Conservation (phyloP, 1,140 invertebrate species). For the Dendrolimus punctatus region DNA sequence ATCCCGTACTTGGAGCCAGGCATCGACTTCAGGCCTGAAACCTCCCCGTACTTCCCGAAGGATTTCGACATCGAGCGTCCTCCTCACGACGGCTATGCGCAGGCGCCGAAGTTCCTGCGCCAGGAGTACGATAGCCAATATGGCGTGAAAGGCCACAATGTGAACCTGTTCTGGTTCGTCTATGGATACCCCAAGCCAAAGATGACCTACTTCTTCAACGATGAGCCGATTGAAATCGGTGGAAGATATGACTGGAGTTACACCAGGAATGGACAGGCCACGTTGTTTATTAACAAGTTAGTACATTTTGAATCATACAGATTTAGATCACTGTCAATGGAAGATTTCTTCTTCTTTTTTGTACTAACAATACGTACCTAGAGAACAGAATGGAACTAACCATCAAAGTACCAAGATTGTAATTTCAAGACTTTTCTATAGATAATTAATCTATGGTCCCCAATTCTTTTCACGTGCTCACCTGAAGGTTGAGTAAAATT, state of each 20-base stretch:
- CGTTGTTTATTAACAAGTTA: slow-evolving; percentile 88
- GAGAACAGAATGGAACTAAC: too few species aligned
- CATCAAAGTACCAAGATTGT: too few species aligned
- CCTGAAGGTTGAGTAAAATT: too few species aligned
- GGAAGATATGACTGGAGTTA: slow-evolving; percentile 89
- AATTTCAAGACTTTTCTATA: too few species aligned
- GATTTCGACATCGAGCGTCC: slow-evolving; percentile 92
- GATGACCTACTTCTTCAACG: slow-evolving; percentile 91
- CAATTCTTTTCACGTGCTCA: too few species aligned
- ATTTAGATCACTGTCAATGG: too few species aligned
- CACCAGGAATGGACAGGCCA: slow-evolving; percentile 90
- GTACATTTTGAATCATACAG: slow-evolving; percentile 15
- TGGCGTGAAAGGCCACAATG: slow-evolving; percentile 90
- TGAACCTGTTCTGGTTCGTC: slow-evolving; percentile 91
- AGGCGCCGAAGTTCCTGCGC: slow-evolving; percentile 86
- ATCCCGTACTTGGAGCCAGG: slow-evolving; percentile 85
- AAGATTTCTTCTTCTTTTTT: too few species aligned
- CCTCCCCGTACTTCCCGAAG: slow-evolving; percentile 90
- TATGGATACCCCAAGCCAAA: slow-evolving; percentile 94
- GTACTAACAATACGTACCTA: too few species aligned
- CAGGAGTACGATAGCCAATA: slow-evolving; percentile 90
- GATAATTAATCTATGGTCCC: too few species aligned
- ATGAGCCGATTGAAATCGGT: slow-evolving; percentile 84
- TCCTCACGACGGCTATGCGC: slow-evolving; percentile 86
- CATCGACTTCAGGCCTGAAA: slow-evolving; percentile 89